phyloP scores from a whole-genome alignment of 2,888 invertebrate species.

The Melangyna quadrimaculata region DNA sequence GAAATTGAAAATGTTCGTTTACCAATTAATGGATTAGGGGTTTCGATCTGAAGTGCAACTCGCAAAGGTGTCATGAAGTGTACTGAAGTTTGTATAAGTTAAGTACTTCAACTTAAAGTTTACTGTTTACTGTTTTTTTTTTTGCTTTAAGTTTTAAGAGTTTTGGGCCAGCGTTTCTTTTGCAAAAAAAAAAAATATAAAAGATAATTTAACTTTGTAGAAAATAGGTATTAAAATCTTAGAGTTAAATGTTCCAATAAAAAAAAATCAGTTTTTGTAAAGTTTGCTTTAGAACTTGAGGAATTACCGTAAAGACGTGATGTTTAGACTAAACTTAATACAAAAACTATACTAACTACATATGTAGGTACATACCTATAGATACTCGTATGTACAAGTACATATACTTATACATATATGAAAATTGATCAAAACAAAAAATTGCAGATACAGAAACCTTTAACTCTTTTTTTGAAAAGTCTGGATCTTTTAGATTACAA shows the following conservation, averaged over 20 bases:
- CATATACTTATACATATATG: no score
- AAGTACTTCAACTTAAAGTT: slow-evolving; percentile 3
- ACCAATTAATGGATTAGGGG: slow-evolving; percentile 65
- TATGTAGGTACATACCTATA: no score
- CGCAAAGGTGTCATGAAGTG: slow-evolving; percentile 30
- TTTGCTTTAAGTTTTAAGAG: not conserved
- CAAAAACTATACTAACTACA: no score
- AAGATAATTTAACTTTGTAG: not conserved
- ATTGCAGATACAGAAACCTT: no score
- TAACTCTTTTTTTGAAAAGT: no score
- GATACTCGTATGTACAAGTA: no score
- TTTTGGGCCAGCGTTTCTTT: not conserved
- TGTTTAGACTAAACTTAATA: no score
- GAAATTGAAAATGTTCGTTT: slow-evolving; percentile 66
- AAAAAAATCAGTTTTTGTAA: not conserved
- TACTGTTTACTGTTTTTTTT: not conserved
- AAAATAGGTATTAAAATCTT: not conserved
- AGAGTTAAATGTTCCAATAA: not conserved
- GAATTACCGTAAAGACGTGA: no score
- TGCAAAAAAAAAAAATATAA: not conserved
- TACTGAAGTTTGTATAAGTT: slow-evolving; percentile 6
- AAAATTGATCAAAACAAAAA: no score
- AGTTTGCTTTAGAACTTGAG: not conserved
- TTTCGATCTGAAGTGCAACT: slow-evolving; percentile 46
- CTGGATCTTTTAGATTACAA: no score